Evolutionary conservation across 2,888 invertebrate genomes (phyloP).

Genomic region (Steinernema hermaphroditum): DNA sequence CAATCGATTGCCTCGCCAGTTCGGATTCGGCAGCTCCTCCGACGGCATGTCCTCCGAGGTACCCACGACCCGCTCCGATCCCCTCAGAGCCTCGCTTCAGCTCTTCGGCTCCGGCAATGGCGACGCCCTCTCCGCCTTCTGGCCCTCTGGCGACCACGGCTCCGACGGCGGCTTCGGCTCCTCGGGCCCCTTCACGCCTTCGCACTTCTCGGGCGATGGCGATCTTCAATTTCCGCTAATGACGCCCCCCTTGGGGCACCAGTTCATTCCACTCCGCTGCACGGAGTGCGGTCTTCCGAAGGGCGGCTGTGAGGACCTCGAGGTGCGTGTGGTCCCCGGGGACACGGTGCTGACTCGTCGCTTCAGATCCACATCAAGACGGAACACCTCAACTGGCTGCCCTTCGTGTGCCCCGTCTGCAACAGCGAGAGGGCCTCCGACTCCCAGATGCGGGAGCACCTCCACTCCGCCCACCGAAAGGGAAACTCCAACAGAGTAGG

Average conservation of each 20-base stretch:
- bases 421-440: constrained; percentile 58
- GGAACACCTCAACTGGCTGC: constrained; percentile 65
- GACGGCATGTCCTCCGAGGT: constrained; percentile 6
- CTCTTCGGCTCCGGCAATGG: constrained; percentile 12
- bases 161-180: background rate
- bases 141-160: constrained; percentile 23
- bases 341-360: background rate
- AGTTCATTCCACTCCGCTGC: constrained; percentile 56
- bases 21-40: constrained; percentile 11
- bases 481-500: constrained; percentile 23
- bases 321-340: constrained; percentile 40
- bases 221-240: background rate
- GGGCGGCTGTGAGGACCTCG: constrained; percentile 59
- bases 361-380: constrained; percentile 54
- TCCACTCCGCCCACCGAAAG: constrained; percentile 60
- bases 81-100: background rate
- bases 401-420: constrained; percentile 64
- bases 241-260: constrained; percentile 25
- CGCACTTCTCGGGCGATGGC: background rate
- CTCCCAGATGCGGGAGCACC: constrained; percentile 64
- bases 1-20: constrained; percentile 26
- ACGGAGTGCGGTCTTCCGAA: constrained; percentile 61
- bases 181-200: constrained; percentile 18
- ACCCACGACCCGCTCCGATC: too few relatives aligned
- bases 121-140: constrained; percentile 4